phyloP scores from a whole-genome alignment of 2,113 vertebrate genomes.

The Solea senegalensis region DNA sequence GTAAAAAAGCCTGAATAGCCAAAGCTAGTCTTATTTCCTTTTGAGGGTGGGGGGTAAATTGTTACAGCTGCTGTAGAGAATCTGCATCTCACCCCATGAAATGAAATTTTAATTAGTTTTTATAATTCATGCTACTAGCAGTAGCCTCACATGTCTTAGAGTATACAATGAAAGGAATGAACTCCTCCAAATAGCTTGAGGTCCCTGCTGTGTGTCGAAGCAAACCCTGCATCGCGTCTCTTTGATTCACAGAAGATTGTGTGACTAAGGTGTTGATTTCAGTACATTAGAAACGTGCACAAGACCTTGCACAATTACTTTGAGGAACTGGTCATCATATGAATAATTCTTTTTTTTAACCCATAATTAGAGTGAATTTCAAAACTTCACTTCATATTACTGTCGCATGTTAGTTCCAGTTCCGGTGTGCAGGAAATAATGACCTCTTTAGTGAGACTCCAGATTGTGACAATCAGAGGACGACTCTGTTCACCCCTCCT shows the following conservation, averaged over 20 bases:
- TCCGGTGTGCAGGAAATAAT: no score
- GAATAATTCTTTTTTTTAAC: neutral
- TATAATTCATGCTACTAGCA: constrained; percentile 50
- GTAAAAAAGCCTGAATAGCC: constrained; percentile 14
- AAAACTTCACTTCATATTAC: neutral
- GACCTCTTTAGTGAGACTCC: no score
- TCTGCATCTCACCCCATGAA: constrained; percentile 40
- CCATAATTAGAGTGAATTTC: neutral
- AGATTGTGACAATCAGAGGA: no score
- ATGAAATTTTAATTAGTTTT: constrained; percentile 69
- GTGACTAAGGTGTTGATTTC: constrained; percentile 15
- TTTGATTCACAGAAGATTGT: constrained; percentile 24
- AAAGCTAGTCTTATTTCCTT: constrained; percentile 25
- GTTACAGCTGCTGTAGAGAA: constrained; percentile 27
- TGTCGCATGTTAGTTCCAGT: neutral
- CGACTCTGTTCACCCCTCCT: no score
- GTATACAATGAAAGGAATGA: constrained; percentile 36
- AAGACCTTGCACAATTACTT: constrained; percentile 15
- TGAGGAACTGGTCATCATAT: constrained; percentile 15
- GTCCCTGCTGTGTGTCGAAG: constrained; percentile 36
- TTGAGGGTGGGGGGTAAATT: constrained; percentile 55
- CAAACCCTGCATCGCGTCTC: constrained; percentile 12
- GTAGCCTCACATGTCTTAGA: constrained; percentile 40
- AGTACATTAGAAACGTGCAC: no score
- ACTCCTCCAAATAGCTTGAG: constrained; percentile 42